Evolutionary conservation across 2,797 vertebrate genomes (phyloP).

Genomic region (Alosa sapidissima): DNA sequence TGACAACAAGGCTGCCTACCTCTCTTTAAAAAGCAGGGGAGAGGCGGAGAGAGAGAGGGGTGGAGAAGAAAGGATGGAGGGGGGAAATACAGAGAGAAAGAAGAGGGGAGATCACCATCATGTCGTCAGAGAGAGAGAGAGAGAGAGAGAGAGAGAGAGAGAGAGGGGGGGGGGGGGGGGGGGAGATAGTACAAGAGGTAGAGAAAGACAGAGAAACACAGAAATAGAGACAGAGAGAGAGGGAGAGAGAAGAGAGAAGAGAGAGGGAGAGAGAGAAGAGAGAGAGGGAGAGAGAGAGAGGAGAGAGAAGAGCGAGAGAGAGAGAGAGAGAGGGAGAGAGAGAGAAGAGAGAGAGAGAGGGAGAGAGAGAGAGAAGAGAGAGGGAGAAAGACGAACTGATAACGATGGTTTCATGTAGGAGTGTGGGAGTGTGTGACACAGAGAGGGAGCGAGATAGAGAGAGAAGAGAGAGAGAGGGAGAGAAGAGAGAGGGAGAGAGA

Average conservation of each 20-base stretch:
- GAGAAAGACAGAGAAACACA: neutral
- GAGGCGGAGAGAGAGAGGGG: conserved; percentile 7
- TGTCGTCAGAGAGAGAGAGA: neutral
- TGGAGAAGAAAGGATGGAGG: neutral
- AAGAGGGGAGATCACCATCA: no score
- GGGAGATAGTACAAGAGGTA: neutral
- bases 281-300: neutral
- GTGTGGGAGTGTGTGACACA: conserved; percentile 11
- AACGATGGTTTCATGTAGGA: neutral
- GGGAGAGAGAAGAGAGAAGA: no score
- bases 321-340: no score
- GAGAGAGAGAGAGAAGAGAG: conserved; percentile 29
- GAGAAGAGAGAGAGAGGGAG: no score
- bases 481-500: no score
- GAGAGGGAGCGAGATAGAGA: neutral
- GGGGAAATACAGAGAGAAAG: neutral
- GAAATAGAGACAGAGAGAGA: neutral
- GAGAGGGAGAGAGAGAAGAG: no score
- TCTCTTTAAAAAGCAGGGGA: conserved; percentile 46
- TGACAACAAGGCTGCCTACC: conserved; percentile 71
- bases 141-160: neutral
- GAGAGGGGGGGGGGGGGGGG: no score
- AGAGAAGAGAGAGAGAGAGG: neutral
- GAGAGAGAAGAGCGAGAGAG: neutral
- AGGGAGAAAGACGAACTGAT: neutral